Conservation (phyloP, 1,140 invertebrate species). For the Agrypnia vestita region DNA sequence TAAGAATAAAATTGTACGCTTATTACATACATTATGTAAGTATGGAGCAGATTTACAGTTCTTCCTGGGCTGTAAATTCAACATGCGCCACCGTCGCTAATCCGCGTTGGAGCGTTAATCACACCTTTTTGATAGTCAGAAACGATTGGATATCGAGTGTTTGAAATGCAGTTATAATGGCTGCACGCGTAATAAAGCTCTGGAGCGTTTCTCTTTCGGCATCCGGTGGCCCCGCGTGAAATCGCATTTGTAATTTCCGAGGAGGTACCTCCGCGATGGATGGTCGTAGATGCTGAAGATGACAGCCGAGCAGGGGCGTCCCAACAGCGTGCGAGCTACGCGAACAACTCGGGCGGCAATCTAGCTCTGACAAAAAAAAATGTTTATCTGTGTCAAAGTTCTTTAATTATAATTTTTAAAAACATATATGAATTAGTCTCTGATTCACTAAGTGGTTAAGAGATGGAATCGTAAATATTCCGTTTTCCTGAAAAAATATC, state of each 20-base stretch:
- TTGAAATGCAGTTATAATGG: conserved; percentile 41
- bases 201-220: conserved; percentile 15
- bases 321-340: not conserved
- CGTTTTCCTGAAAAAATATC: no score
- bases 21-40: not conserved
- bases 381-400: no score
- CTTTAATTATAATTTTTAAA: no score
- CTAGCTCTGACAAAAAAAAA: not conserved
- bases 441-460: no score
- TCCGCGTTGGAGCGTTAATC: not conserved
- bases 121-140: not conserved
- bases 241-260: conserved; percentile 37
- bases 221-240: conserved; percentile 32
- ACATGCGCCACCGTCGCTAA: not conserved
- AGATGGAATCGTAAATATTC: no score
- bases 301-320: not conserved
- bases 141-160: conserved; percentile 18
- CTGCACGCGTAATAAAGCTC: conserved; percentile 24
- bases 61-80: not conserved
- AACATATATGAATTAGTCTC: no score
- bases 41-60: not conserved
- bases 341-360: not conserved
- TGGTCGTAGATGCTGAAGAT: conserved; percentile 9
- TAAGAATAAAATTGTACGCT: no score
- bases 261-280: not conserved